These are phyloP conservation scores for Coracias cyanogaster DNA, from an alignment of 2,797 vertebrate species.

Conservation along the genomic window DNA sequence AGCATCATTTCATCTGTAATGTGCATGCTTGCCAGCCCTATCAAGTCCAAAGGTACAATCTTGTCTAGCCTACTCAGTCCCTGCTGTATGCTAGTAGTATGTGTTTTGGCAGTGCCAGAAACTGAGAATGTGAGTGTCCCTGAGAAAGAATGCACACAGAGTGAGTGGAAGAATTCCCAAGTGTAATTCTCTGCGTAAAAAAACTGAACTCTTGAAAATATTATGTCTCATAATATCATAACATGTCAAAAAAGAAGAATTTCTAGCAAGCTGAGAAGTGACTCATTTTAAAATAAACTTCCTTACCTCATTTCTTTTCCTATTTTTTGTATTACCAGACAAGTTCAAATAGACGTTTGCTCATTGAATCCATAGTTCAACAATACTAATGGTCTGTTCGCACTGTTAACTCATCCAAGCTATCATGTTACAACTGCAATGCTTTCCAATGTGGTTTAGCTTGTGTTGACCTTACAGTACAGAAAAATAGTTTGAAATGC, in stretches of 20 bases:
- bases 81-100: neutral
- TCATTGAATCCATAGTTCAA: neutral
- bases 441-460: neutral
- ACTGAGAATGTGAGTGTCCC: neutral
- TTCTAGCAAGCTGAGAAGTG: neutral
- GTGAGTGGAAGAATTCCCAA: neutral
- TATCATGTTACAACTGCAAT: neutral
- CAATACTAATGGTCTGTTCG: neutral
- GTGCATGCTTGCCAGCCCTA: accelerated
- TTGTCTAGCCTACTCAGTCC: neutral
- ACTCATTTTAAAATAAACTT: neutral
- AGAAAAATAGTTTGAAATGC: neutral
- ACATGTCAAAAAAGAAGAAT: neutral
- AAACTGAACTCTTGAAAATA: neutral
- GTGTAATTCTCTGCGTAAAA: neutral
- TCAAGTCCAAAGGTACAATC: neutral
- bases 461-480: neutral
- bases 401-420: neutral
- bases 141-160: neutral
- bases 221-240: neutral
- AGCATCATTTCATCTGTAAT: neutral
- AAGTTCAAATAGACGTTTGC: neutral
- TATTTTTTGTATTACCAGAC: neutral
- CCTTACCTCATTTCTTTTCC: neutral
- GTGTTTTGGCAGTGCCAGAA: neutral